Base-by-base conservation (phyloP, 2,888 invertebrate genomes). In the Ptychoptera albimana region DNA sequence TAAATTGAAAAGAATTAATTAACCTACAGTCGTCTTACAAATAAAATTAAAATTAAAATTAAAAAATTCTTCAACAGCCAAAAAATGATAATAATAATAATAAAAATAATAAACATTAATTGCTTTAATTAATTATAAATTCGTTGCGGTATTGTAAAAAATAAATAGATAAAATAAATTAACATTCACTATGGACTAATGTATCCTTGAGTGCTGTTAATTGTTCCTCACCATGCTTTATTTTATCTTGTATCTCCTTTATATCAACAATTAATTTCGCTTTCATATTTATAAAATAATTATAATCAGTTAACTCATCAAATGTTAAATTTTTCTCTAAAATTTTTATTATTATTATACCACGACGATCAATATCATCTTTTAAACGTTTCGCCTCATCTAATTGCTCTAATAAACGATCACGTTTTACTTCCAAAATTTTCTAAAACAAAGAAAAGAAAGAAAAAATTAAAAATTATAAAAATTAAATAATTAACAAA, bases 201-300 rank as follows among this genome's bases (percentile, higher is more conserved):
- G 61, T 61, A 52, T 66, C 65, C 48, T 59, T 60, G 47, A 87
- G 69, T 44, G 83, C 82, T 50, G 71, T 64, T 53, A 85, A 68
- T 64, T 87, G 85, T 61, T 86, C 85, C 60, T 85, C 82, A 45
- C 83, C 81, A 50, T 82, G 69, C 58, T 82, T 81, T 51, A 88
- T 82, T 64, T 84, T 84, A 61, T 88, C 85, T 53, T 80, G 75
- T 51, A 87, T 77, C 59, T 88, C 86, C 53, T 84, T 74, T 46
- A 79, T 73, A 60, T 87, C 85, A 61, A 87, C 79, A 54, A 84
- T 79, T 50, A 88, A 68, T 64, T 84, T 85, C 31, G 84, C 82
- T 67, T 87, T 88, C 81, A 83, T 86, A 60, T 82, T 81, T 54
- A 87, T 80, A 65, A 84, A 88, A 59, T 83, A 82, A 55, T 81